Percentiles rank a stretch among this genome's conserved stretches.
Evolutionary conservation across 1,140 invertebrate genomes (phyloP).

Genomic region (Cephus cinctus): DNA sequence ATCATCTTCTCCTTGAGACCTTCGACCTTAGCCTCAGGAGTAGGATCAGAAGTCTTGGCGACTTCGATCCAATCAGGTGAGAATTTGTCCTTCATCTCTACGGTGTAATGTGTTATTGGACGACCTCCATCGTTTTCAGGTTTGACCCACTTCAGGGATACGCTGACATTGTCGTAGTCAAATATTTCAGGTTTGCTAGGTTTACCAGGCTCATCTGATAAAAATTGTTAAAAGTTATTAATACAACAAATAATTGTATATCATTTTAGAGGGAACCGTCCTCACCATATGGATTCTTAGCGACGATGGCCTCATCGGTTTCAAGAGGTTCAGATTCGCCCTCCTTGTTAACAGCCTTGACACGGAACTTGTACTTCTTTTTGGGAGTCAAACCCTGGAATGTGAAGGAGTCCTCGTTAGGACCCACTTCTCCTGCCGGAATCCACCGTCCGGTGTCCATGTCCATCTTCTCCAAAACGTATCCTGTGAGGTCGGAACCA

Average conservation of each 20-base stretch:
- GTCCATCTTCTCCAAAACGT: conserved; percentile 97
- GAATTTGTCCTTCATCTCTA: conserved; percentile 97
- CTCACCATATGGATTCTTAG: conserved; percentile 95
- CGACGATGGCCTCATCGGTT: conserved; percentile 82
- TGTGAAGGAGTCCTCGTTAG: conserved; percentile 76
- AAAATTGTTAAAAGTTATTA: conserved; percentile 14
- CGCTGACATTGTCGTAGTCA: conserved; percentile 92
- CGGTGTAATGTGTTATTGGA: conserved; percentile 90
- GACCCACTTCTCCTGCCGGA: conserved; percentile 86
- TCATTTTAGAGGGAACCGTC: conserved; percentile 3
- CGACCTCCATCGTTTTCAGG: conserved; percentile 90
- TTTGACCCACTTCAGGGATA: conserved; percentile 85
- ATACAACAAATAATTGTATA: conserved; percentile 6
- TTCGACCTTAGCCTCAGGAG: conserved; percentile 78
- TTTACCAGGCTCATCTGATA: conserved; percentile 78
- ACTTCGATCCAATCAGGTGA: conserved; percentile 87
- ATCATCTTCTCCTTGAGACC: conserved; percentile 91
- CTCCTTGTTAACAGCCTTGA: conserved; percentile 98
- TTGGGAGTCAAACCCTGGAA: conserved; percentile 93
- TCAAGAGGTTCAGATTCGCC: conserved; percentile 95
- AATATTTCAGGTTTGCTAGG: conserved; percentile 89
- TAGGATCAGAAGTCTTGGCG: conserved; percentile 74
- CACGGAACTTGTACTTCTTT: conserved; percentile 98
- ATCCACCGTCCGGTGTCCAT: conserved; percentile 90
- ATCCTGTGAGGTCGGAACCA: conserved; percentile 90